Conservation (phyloP, 1,140 invertebrate genomes). For the Drosophila ficusphila region DNA sequence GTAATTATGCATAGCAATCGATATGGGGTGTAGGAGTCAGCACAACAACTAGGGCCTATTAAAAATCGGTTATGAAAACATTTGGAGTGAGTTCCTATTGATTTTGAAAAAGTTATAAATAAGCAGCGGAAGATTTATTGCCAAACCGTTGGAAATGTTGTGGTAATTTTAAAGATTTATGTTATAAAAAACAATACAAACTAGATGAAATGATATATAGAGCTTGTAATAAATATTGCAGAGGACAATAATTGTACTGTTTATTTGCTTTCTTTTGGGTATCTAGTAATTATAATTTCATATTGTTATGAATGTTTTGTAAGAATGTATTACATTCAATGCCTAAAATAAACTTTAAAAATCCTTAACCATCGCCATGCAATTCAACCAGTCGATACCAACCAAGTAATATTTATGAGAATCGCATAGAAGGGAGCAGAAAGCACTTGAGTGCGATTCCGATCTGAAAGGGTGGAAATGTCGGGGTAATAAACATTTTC, state of each 20-base stretch:
- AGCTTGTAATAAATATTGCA: too few species aligned
- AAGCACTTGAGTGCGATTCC: constrained; percentile 16
- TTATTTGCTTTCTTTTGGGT: too few species aligned
- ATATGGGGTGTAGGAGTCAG: not conserved
- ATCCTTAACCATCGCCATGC: too few species aligned
- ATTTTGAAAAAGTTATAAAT: not conserved
- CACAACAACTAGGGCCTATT: not conserved
- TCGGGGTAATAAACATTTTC: constrained; percentile 46
- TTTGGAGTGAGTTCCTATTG: not conserved
- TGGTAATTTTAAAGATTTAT: not conserved
- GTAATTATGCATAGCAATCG: constrained; percentile 8
- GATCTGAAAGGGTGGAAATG: not conserved
- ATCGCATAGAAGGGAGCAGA: constrained; percentile 35
- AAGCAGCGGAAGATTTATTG: not conserved
- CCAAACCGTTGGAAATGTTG: not conserved
- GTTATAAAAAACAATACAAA: not conserved
- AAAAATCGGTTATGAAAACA: not conserved
- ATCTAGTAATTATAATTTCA: constrained; percentile 1
- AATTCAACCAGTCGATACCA: not conserved
- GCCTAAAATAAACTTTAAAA: too few species aligned
- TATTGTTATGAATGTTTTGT: too few species aligned
- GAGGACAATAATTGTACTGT: too few species aligned
- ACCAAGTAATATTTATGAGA: constrained; percentile 29
- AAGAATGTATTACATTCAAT: too few species aligned
- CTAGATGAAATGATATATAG: not conserved